Evolutionary conservation across 2,888 invertebrate species (phyloP).

Genomic region (Nomada ruficornis): DNA sequence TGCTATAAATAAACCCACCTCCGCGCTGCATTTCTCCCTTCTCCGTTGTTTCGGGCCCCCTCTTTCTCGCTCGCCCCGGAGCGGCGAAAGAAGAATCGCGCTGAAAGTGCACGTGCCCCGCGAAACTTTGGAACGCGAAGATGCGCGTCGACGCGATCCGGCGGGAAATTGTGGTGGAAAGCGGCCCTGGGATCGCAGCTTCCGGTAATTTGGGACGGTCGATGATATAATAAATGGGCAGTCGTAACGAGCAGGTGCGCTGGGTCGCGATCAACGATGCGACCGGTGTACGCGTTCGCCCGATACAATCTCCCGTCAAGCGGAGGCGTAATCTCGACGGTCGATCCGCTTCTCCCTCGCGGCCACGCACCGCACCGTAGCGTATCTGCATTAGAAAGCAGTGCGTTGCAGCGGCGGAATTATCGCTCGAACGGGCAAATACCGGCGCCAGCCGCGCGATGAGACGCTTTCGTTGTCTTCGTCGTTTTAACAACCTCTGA

Average conservation of each 20-base stretch:
- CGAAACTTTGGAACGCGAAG: too few species aligned
- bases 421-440: too few species aligned
- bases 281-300: constrained; percentile 59
- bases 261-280: constrained; percentile 68
- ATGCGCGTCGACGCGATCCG: constrained; percentile 42
- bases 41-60: background rate
- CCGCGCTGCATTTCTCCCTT: background rate
- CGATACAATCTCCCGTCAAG: background rate
- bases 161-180: constrained; percentile 75
- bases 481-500: constrained; percentile 34
- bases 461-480: background rate
- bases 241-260: constrained; percentile 76
- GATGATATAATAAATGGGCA: constrained; percentile 76
- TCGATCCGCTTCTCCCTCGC: constrained; percentile 37
- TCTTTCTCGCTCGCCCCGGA: background rate
- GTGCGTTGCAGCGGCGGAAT: too few species aligned
- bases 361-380: constrained; percentile 42
- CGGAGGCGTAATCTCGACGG: too few species aligned
- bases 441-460: too few species aligned
- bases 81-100: too few species aligned
- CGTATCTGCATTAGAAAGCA: constrained; percentile 49
- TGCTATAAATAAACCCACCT: constrained; percentile 3
- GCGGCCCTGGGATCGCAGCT: constrained; percentile 72
- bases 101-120: constrained; percentile 16
- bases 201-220: constrained; percentile 76